A percentile compares a stretch with the other conserved stretches of the same genome.
phyloP scores from a whole-genome alignment of 2,888 invertebrate genomes.

The Colostygia pectinataria region DNA sequence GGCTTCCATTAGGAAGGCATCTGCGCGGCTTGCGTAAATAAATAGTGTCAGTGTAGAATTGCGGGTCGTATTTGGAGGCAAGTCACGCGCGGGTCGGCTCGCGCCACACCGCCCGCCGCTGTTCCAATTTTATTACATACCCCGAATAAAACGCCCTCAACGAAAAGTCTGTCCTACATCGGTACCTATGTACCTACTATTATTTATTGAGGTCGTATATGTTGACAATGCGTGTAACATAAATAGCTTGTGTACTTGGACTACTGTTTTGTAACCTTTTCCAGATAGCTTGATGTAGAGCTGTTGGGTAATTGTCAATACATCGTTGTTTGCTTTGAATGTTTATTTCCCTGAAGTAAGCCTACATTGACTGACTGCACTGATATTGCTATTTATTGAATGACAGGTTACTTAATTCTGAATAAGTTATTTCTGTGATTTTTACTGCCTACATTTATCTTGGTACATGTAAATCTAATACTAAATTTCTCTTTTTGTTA shows the following conservation, averaged over 20 bases:
- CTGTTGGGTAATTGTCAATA: background rate
- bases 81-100: conserved; percentile 63
- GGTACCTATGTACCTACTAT: conserved; percentile 35
- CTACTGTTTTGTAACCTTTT: background rate
- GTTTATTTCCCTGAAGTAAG: background rate
- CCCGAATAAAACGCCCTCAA: conserved; percentile 62
- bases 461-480: too few species aligned
- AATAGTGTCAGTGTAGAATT: conserved; percentile 56
- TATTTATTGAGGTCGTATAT: conserved; percentile 35
- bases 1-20: conserved; percentile 48
- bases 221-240: conserved; percentile 21
- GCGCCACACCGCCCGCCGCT: conserved; percentile 51
- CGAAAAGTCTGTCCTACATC: conserved; percentile 48
- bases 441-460: background rate
- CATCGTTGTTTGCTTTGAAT: background rate
- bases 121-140: conserved; percentile 75
- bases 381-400: background rate
- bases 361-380: background rate
- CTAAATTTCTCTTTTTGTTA: too few species aligned
- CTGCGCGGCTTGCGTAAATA: conserved; percentile 58
- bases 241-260: background rate
- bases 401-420: background rate
- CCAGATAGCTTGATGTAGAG: conserved; percentile 1
- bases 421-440: background rate
- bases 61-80: conserved; percentile 53